Percentiles rank a stretch among this genome's conserved stretches.
phyloP scores from a whole-genome alignment of 2,797 vertebrate genomes.

The Macrochelys suwanniensis region DNA sequence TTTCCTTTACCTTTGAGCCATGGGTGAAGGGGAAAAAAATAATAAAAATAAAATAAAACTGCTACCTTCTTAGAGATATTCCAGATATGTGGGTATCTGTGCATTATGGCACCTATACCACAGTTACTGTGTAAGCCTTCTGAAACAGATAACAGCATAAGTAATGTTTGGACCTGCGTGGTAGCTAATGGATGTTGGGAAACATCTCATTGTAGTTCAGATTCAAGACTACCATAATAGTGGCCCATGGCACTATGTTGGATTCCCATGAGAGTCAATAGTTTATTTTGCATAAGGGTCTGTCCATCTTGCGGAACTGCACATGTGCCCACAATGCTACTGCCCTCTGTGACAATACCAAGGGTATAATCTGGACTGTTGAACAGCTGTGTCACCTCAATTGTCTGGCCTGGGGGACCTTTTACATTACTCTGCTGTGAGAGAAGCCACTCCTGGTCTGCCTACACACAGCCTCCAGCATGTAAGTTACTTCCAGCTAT shows the following conservation, averaged over 20 bases:
- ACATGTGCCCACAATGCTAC: neutral
- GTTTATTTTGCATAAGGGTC: neutral
- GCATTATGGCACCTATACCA: fast-evolving
- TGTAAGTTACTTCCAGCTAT: neutral
- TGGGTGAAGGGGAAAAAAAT: conserved; percentile 18
- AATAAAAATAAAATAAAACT: neutral
- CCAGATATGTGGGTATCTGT: conserved; percentile 1
- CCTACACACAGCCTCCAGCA: neutral
- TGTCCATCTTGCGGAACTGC: neutral
- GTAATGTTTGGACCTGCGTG: neutral
- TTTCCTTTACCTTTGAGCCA: neutral
- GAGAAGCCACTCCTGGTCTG: neutral
- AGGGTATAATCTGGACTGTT: neutral
- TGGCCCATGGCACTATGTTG: neutral
- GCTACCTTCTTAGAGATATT: neutral
- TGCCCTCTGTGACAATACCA: neutral
- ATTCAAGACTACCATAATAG: neutral
- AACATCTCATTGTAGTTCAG: neutral
- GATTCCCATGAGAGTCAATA: neutral
- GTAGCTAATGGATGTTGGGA: neutral
- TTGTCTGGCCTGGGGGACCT: neutral
- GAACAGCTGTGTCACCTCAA: neutral
- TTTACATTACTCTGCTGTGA: neutral
- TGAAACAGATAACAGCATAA: neutral
- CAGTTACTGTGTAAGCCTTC: neutral